Evolutionary conservation across 2,888 invertebrate species (phyloP).

Genomic region (Petrophora chlorosata): DNA sequence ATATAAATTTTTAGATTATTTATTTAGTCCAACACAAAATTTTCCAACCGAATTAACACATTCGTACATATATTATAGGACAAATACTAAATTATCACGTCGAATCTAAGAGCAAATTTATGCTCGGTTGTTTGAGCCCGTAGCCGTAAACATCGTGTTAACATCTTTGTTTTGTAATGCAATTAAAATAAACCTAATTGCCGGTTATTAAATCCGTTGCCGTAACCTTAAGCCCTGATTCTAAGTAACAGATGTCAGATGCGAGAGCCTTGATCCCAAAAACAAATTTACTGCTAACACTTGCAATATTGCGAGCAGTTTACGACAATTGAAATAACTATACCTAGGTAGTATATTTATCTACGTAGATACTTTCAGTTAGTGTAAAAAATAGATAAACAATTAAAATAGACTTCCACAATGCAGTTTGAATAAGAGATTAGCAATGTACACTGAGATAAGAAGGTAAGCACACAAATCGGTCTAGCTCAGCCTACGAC

Average conservation of each 20-base stretch:
- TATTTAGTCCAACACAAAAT: slow-evolving; percentile 34
- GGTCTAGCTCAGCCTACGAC: background rate
- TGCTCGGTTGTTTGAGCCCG: too few species aligned
- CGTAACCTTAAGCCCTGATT: background rate
- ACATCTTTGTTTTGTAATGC: too few species aligned
- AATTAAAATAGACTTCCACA: background rate
- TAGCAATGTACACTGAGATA: slow-evolving; percentile 2
- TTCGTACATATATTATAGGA: background rate
- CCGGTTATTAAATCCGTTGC: background rate
- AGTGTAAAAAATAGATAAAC: too few species aligned
- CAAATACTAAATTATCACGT: too few species aligned
- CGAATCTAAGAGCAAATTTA: too few species aligned
- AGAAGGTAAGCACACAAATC: slow-evolving; percentile 5
- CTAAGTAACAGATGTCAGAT: slow-evolving; percentile 11
- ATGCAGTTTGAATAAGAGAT: background rate
- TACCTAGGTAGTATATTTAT: too few species aligned
- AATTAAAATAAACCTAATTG: slow-evolving; percentile 1
- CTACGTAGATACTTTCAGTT: too few species aligned
- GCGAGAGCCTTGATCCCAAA: slow-evolving; percentile 13
- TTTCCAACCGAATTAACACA: slow-evolving; percentile 25
- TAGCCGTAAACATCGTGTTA: too few species aligned
- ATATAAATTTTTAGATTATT: slow-evolving; percentile 22
- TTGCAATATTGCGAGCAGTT: slow-evolving; percentile 1
- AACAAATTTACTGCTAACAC: slow-evolving; percentile 6
- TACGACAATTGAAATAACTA: slow-evolving; percentile 5